Evolutionary conservation across 2,888 invertebrate species (phyloP), one percentile per base, ranked within the genome.

Genomic region (Drosophila vallismaia): DNA sequence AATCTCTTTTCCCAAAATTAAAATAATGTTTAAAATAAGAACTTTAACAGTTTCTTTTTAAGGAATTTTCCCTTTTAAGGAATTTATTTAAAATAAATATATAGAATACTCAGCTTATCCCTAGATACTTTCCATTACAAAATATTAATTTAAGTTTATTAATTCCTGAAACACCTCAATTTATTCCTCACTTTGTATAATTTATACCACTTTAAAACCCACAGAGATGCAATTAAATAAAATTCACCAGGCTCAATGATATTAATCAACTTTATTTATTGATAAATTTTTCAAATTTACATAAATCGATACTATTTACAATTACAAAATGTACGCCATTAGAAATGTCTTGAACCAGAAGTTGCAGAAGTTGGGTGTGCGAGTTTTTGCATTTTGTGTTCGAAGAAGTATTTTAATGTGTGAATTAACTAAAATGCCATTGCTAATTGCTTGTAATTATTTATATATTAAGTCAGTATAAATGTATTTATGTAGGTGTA

Each of bases 251-350:
- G 4, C n/a, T 36, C 36, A 36, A 36, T 62, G 59, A 59, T 62
- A 48, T 56, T 62, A 48, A 31, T 62, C 40, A 62, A 62, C 60
- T 62, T 62, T 62, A 62, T 62, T 60, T 59, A 62, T 59, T 29
- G 31, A 48, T 40, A 59, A 48, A 59, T 48, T 62, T 59, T 2
- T 29, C 59, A 62, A 62, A 62, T 62, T 62, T 59, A 62, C 59
- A 59, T 62, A 62, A 58, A 59, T 59, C 48, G 19, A 19, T 42
- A 19, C 48, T 62, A 62, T 62, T 62, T 62, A 62, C 60, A 62
- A 48, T 48, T 59, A 62, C 46, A 59, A 62, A 59, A 59, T 59
- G 60, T 59, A 31, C 48, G 60, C 60, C 60, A 62, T 62, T 48
- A 62, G 10, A 59, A 59, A 3, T 62, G 60, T 62, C 60, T 62